These are phyloP conservation scores for Anseranas semipalmata DNA, from an alignment of 2,113 vertebrate genomes.

Conservation along the genomic window DNA sequence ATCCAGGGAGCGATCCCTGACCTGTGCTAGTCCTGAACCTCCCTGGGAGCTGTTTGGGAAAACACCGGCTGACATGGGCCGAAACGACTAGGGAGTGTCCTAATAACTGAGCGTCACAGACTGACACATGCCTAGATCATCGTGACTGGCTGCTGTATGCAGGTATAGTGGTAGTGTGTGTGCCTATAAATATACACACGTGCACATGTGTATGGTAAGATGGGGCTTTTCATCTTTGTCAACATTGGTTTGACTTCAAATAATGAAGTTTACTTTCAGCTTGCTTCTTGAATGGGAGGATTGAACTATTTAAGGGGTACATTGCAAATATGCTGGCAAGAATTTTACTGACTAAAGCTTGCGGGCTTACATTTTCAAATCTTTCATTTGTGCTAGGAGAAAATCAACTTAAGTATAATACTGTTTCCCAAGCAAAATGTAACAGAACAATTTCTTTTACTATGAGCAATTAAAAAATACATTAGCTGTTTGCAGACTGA, in stretches of 20 bases:
- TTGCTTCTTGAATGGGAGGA: neutral
- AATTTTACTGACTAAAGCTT: neutral
- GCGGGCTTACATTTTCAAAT: neutral
- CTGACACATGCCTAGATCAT: neutral
- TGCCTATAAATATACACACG: fast-evolving
- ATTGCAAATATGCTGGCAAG: neutral
- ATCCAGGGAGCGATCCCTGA: neutral
- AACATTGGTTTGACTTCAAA: neutral
- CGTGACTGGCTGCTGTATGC: neutral
- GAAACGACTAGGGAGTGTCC: neutral
- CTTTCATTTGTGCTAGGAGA: neutral
- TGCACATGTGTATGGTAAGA: fast-evolving
- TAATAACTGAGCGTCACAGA: neutral
- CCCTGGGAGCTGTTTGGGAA: neutral
- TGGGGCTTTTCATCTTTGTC: neutral
- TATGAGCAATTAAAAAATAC: neutral
- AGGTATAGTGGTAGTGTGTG: neutral
- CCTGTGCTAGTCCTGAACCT: neutral
- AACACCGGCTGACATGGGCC: neutral
- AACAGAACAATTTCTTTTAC: neutral
- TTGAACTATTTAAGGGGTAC: neutral
- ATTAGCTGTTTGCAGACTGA: neutral
- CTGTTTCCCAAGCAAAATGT: neutral
- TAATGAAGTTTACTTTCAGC: neutral
- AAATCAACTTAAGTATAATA: neutral